phyloP scores from a whole-genome alignment of 1,140 invertebrate species.

The Galleria mellonella region DNA sequence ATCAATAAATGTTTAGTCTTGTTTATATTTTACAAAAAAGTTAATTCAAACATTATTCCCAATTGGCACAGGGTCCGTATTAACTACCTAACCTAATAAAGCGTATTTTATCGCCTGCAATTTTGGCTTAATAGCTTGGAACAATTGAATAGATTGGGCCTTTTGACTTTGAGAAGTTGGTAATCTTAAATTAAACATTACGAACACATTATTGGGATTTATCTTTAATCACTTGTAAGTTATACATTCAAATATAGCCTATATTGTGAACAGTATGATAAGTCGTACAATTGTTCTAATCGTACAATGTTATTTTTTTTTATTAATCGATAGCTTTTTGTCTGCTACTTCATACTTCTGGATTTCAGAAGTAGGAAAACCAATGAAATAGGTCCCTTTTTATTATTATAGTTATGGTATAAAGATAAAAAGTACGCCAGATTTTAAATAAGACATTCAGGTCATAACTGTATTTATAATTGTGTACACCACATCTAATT shows the following conservation, averaged over 20 bases:
- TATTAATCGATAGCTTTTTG: too few relatives aligned
- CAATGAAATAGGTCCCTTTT: too few relatives aligned
- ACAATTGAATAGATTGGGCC: constrained; percentile 8
- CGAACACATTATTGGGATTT: too few relatives aligned
- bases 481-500: too few relatives aligned
- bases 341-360: too few relatives aligned
- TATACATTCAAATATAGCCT: background rate
- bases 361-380: too few relatives aligned
- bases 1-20: too few relatives aligned
- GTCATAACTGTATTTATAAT: too few relatives aligned
- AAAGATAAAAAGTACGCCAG: too few relatives aligned
- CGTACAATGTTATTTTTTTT: background rate
- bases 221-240: background rate
- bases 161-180: constrained; percentile 4
- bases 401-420: too few relatives aligned
- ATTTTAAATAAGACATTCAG: too few relatives aligned
- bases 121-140: constrained; percentile 6
- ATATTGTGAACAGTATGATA: background rate
- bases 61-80: background rate
- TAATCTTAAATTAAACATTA: background rate
- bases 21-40: too few relatives aligned
- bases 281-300: background rate
- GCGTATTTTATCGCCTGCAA: constrained; percentile 9
- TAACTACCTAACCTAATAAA: constrained; percentile 6
- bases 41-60: background rate